Evolutionary conservation across 1,140 invertebrate species (phyloP), one percentile per base, ranked within the genome.

Genomic region (Wiebesia pumilae): DNA sequence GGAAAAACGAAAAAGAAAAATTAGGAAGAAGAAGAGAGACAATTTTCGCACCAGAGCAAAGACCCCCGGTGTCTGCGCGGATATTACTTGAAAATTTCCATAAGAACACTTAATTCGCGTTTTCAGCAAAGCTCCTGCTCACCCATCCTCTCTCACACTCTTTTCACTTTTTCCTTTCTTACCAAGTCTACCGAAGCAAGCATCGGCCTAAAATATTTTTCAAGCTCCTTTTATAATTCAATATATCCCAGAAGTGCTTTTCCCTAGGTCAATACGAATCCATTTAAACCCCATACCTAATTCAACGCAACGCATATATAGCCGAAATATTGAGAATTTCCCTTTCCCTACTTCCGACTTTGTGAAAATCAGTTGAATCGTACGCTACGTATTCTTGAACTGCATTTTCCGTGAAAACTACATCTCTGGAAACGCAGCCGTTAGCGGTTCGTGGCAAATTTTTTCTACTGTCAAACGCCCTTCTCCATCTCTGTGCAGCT

Each of bases 11-110:
- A 67, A 27, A 51, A 83, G 16, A 83, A 54, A 51, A 69, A 69
- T 19, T 24, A 12, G 58, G 38, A 65, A 38, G 19, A 16, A 51
- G n/a, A 19, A 33, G 38, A 83, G 27, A 27, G 83, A 78, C 27
- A 73, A n/a, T n/a, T n/a, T n/a, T n/a, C 14, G 75, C 81, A 88
- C 84, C 7, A 0, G 24, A 16, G 35, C 7, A 54, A 54, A 54
- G 51, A 21, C 9, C 16, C 9, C 62, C 58, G 33, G 6, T 24
- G 51, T 58, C 77, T 40, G 43, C 67, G 75, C 35, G 87, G 90
- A 91, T 92, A 93, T 92, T 93, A 92, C 91, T 91, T 90, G 86
- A 89, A 85, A 90, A 93, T 93, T 93, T 92, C 89, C 91, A 92
- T 92, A 90, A 91, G 89, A 92, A 92, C 90, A 90, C 89, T 91